A percentile compares a stretch with the other conserved stretches of the same genome.
phyloP scores from a whole-genome alignment of 2,888 invertebrate genomes.

The Cabera pusaria region DNA sequence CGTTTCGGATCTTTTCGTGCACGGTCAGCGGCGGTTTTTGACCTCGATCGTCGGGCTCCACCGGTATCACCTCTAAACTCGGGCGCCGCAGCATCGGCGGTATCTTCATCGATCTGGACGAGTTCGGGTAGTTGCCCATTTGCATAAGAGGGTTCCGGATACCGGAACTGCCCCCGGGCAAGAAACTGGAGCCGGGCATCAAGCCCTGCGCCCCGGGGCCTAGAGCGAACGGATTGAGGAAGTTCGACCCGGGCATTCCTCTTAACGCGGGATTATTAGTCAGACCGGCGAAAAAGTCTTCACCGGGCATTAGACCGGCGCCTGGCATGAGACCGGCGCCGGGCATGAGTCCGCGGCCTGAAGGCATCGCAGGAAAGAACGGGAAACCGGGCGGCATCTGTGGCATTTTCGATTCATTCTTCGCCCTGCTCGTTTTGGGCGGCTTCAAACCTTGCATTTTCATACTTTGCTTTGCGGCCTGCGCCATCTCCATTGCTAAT shows the following conservation, averaged over 20 bases:
- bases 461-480: conserved; percentile 63
- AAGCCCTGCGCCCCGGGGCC: conserved; percentile 84
- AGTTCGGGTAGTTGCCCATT: conserved; percentile 80
- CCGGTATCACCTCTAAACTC: conserved; percentile 80
- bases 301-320: conserved; percentile 75
- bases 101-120: conserved; percentile 84
- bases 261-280: conserved; percentile 74
- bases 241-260: conserved; percentile 64
- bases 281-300: conserved; percentile 66
- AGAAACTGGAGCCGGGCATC: conserved; percentile 81
- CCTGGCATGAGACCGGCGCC: conserved; percentile 69
- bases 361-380: conserved; percentile 70
- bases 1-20: conserved; percentile 67
- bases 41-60: conserved; percentile 72
- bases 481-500: conserved; percentile 67
- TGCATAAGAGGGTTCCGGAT: conserved; percentile 79
- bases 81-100: conserved; percentile 84
- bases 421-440: conserved; percentile 66
- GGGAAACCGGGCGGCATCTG: conserved; percentile 73
- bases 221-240: conserved; percentile 80
- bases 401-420: conserved; percentile 67
- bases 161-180: conserved; percentile 57
- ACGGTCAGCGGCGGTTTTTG: conserved; percentile 50
- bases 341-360: conserved; percentile 82
- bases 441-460: conserved; percentile 59